Conservation (phyloP, 2,888 invertebrate genomes). For the Mythimna vitellina region DNA sequence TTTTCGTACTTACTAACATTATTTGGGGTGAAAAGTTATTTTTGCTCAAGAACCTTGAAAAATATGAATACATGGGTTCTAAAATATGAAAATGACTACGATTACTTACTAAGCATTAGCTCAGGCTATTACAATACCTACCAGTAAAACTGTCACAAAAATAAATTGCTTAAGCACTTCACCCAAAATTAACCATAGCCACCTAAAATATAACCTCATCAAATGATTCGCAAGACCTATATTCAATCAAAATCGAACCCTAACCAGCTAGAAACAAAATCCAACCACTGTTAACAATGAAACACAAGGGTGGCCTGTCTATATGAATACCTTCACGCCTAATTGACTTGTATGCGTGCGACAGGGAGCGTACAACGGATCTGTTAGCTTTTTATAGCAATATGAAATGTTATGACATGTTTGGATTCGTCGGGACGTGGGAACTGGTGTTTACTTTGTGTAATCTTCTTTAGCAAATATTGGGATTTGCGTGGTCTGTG, state of each 20-base stretch:
- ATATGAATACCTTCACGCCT: constrained; percentile 76
- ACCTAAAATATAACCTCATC: constrained; percentile 37
- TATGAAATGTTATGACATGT: constrained; percentile 82
- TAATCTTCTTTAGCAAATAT: constrained; percentile 56
- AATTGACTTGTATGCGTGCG: constrained; percentile 80
- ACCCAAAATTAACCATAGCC: constrained; percentile 34
- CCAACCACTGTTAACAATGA: constrained; percentile 25
- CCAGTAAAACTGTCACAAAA: constrained; percentile 3
- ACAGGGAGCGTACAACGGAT: constrained; percentile 75
- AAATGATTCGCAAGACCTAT: constrained; percentile 38
- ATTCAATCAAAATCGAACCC: constrained; percentile 20
- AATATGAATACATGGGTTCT: neutral
- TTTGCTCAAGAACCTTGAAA: neutral
- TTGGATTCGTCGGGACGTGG: constrained; percentile 72
- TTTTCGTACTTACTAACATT: neutral
- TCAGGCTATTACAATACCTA: neutral
- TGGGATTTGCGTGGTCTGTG: constrained; percentile 36
- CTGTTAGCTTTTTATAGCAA: constrained; percentile 70
- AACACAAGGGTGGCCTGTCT: constrained; percentile 68
- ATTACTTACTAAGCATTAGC: neutral
- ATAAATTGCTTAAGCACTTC: constrained; percentile 28
- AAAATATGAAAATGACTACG: neutral
- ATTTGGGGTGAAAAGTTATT: neutral
- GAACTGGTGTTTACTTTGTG: constrained; percentile 65
- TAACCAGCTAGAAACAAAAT: constrained; percentile 15